Percentiles rank a stretch among this genome's conserved stretches.
phyloP scores from a whole-genome alignment of 1,140 invertebrate species.

The Pinna nobilis region DNA sequence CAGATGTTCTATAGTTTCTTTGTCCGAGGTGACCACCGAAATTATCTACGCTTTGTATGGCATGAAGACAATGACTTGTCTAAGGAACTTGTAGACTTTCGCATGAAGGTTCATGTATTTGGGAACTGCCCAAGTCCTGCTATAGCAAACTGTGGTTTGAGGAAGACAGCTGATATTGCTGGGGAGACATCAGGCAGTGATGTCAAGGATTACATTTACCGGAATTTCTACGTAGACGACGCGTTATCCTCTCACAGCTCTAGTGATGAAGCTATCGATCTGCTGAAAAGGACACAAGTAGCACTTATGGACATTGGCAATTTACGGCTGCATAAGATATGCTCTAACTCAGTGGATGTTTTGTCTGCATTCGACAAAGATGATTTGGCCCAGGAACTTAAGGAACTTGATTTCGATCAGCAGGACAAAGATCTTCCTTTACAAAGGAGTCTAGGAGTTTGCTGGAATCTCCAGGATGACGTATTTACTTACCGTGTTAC shows the following conservation, averaged over 20 bases:
- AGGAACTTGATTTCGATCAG: background rate
- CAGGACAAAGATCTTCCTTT: background rate
- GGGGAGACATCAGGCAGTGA: slow-evolving; percentile 2
- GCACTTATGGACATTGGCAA: slow-evolving; percentile 1
- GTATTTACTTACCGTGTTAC: slow-evolving; percentile 3
- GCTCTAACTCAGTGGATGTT: slow-evolving; percentile 16
- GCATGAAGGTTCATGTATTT: slow-evolving; percentile 51
- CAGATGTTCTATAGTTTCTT: slow-evolving; percentile 44
- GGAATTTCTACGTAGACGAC: slow-evolving; percentile 30
- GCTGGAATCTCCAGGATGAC: slow-evolving; percentile 11
- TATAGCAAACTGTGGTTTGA: slow-evolving; percentile 34
- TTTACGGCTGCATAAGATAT: slow-evolving; percentile 36
- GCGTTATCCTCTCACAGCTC: slow-evolving; percentile 17
- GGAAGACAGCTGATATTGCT: slow-evolving; percentile 24
- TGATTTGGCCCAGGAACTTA: slow-evolving; percentile 10
- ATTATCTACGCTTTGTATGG: slow-evolving; percentile 48
- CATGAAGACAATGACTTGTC: slow-evolving; percentile 32
- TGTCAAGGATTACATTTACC: slow-evolving; percentile 11
- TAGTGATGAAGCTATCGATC: slow-evolving; percentile 14
- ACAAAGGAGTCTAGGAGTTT: slow-evolving; percentile 18
- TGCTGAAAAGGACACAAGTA: slow-evolving; percentile 24
- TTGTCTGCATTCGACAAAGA: slow-evolving; percentile 3
- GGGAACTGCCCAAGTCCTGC: slow-evolving; percentile 42
- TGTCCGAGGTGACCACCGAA: slow-evolving; percentile 30
- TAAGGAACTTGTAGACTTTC: slow-evolving; percentile 33